These are phyloP conservation scores for Sebastes steindachneri DNA, from an alignment of 2,797 vertebrate genomes.

Conservation along the genomic window DNA sequence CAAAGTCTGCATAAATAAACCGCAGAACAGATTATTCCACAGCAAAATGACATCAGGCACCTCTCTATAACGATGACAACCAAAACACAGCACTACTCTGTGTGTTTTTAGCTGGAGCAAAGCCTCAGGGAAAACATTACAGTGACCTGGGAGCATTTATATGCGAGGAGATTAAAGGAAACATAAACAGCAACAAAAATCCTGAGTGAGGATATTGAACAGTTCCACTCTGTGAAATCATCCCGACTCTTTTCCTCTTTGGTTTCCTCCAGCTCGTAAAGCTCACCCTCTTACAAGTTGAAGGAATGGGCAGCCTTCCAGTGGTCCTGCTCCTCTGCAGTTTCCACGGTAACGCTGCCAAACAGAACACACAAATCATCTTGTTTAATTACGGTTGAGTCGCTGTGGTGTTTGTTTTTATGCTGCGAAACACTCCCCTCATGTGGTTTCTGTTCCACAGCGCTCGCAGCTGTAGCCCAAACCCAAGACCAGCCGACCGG, in stretches of 20 bases:
- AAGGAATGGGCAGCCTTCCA: constrained; percentile 83
- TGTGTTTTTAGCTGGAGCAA: constrained; percentile 53
- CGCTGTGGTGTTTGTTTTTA: constrained; percentile 73
- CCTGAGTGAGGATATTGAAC: constrained; percentile 74
- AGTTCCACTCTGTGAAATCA: constrained; percentile 76
- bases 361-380: constrained; percentile 82
- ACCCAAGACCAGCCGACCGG: constrained; percentile 71
- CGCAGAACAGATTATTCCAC: constrained; percentile 12
- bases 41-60: constrained; percentile 56
- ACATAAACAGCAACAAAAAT: constrained; percentile 65
- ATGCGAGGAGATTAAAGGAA: constrained; percentile 61
- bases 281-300: constrained; percentile 69
- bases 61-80: constrained; percentile 40
- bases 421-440: constrained; percentile 72
- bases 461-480: constrained; percentile 75
- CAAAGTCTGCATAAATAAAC: constrained; percentile 23
- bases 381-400: constrained; percentile 76
- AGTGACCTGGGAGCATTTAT: constrained; percentile 55
- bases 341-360: constrained; percentile 85
- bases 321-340: constrained; percentile 84
- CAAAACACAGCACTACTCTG: constrained; percentile 34
- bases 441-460: constrained; percentile 81
- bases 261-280: constrained; percentile 78
- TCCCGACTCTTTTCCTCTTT: constrained; percentile 67
- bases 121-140: constrained; percentile 68